phyloP scores from a whole-genome alignment of 2,888 invertebrate genomes.

The Cybosia mesomella region DNA sequence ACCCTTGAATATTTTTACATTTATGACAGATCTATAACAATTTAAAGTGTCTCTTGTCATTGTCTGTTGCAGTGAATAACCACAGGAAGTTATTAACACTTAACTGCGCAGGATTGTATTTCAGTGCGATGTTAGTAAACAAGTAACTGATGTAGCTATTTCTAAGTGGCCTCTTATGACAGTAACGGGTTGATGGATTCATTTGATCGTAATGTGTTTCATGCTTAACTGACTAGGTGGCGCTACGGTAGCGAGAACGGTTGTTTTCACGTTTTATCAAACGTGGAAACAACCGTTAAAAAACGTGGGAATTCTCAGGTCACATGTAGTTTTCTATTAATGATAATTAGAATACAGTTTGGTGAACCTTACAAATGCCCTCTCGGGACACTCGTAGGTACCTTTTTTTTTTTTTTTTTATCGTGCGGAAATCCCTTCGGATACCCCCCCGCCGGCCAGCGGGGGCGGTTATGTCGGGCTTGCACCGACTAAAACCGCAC shows the following conservation, averaged over 20 bases:
- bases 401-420: too few relatives aligned
- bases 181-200: background rate
- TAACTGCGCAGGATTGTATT: conserved; percentile 7
- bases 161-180: conserved; percentile 5
- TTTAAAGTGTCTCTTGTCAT: conserved; percentile 1
- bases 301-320: background rate
- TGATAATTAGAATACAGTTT: background rate
- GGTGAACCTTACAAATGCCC: background rate
- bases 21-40: background rate
- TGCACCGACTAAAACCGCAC: too few relatives aligned
- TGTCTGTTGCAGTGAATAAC: background rate
- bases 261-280: background rate
- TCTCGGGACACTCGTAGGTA: too few relatives aligned
- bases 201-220: conserved; percentile 5
- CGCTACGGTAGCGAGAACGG: background rate
- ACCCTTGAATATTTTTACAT: background rate
- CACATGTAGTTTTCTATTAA: background rate
- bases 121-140: conserved; percentile 12
- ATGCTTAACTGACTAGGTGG: background rate
- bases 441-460: too few relatives aligned
- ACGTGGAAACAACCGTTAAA: background rate
- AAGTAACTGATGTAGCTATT: background rate
- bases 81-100: conserved; percentile 17
- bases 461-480: too few relatives aligned
- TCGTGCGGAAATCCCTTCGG: too few relatives aligned